These are phyloP conservation scores for Anguilla anguilla DNA, from an alignment of 2,797 vertebrate species.

Conservation along the genomic window DNA sequence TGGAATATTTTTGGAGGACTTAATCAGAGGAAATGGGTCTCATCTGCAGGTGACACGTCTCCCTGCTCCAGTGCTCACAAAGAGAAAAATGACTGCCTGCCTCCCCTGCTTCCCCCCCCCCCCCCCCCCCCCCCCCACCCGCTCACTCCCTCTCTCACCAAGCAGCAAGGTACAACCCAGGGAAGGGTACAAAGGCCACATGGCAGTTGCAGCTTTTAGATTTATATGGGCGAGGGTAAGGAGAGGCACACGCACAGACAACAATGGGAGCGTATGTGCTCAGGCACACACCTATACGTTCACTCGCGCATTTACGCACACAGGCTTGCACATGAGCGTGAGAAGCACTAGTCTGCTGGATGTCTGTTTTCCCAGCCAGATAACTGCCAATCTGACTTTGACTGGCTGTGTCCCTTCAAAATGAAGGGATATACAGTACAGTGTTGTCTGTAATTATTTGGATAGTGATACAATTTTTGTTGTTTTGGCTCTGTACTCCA, in stretches of 20 bases:
- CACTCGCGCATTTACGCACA: not conserved
- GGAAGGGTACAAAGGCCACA: constrained; percentile 44
- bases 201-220: constrained; percentile 47
- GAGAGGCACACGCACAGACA: constrained; percentile 21
- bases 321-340: not conserved
- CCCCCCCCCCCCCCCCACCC: constrained; percentile 50
- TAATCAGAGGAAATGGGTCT: constrained; percentile 97
- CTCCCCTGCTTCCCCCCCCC: constrained; percentile 58
- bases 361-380: not conserved
- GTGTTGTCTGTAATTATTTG: no score
- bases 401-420: not conserved
- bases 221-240: constrained; percentile 61
- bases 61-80: constrained; percentile 82
- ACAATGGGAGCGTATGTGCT: not conserved
- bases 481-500: no score
- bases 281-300: not conserved
- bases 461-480: no score
- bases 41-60: constrained; percentile 88
- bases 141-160: constrained; percentile 16
- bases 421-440: not conserved
- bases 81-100: constrained; percentile 86
- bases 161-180: constrained; percentile 31
- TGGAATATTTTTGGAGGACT: constrained; percentile 95
- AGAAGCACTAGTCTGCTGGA: not conserved
- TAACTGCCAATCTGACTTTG: not conserved